phyloP scores from a whole-genome alignment of 2,797 vertebrate genomes.

The Anguilla anguilla region DNA sequence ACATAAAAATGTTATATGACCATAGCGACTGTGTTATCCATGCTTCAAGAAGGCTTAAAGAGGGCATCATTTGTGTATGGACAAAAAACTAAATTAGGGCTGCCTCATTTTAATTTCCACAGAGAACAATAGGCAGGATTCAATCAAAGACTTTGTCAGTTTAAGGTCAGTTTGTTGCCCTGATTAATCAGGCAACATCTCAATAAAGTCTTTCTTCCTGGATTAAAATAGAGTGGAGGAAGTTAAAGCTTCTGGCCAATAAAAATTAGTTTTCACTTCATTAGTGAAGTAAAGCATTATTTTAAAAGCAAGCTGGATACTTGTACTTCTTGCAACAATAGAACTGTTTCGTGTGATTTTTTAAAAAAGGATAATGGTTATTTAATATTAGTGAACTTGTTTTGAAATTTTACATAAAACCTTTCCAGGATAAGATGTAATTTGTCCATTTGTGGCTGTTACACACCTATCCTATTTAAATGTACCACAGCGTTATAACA shows the following conservation, averaged over 20 bases:
- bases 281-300: background rate
- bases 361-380: background rate
- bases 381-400: too few relatives aligned
- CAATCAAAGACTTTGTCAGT: background rate
- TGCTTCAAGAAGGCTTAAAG: background rate
- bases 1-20: background rate
- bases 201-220: background rate
- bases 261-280: background rate
- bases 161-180: background rate
- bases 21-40: background rate
- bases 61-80: background rate
- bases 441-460: background rate
- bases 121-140: background rate
- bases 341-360: background rate
- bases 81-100: background rate
- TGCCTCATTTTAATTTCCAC: background rate
- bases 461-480: background rate
- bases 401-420: background rate
- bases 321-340: background rate
- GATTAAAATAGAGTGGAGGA: background rate
- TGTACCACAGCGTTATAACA: background rate
- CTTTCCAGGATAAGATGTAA: background rate
- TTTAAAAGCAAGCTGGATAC: background rate
- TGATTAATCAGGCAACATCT: background rate
- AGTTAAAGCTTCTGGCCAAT: background rate